phyloP scores from a whole-genome alignment of 2,113 vertebrate genomes.

The Edolisoma coerulescens region DNA sequence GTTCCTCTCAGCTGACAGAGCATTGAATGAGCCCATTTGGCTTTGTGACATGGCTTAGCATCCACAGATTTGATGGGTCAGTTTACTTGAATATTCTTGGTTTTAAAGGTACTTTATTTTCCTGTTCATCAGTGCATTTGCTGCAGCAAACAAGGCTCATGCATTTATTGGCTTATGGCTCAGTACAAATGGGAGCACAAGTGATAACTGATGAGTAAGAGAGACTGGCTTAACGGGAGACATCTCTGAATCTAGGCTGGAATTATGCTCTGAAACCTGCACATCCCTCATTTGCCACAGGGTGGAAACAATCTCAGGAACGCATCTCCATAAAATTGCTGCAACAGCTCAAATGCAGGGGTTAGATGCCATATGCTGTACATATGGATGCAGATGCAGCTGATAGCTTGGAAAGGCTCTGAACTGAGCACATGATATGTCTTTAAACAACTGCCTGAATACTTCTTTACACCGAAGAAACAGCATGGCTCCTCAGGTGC shows the following conservation, averaged over 20 bases:
- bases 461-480: background rate
- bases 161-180: background rate
- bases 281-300: background rate
- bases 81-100: background rate
- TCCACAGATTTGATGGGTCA: background rate
- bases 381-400: background rate
- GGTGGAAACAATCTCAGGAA: background rate
- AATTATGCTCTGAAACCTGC: background rate
- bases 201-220: background rate
- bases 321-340: background rate
- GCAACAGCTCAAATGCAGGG: background rate
- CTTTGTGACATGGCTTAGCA: background rate
- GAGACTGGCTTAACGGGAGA: background rate
- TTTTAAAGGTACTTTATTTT: background rate
- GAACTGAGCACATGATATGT: background rate
- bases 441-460: background rate
- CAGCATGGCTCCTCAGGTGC: background rate
- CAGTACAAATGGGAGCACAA: background rate
- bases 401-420: background rate
- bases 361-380: background rate
- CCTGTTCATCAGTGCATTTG: background rate
- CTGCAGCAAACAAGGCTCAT: background rate
- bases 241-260: background rate
- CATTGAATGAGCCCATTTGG: background rate
- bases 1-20: background rate